These are phyloP conservation scores for Myocastor coypus DNA, from an alignment of 2,113 vertebrate genomes.

Conservation along the genomic window DNA sequence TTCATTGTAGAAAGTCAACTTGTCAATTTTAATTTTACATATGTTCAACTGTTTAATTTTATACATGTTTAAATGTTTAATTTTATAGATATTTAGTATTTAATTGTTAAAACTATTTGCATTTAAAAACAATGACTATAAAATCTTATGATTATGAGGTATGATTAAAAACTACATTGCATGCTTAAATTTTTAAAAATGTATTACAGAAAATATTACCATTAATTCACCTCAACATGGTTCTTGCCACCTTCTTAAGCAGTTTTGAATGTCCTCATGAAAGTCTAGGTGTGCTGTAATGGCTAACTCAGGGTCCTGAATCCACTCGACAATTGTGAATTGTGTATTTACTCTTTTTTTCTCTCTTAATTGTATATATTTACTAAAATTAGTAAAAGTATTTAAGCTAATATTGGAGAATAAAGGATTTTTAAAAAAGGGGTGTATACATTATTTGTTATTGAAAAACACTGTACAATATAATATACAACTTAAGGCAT, in stretches of 20 bases:
- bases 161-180: too few species aligned
- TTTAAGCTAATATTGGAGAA: neutral
- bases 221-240: neutral
- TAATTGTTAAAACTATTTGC: constrained; percentile 23
- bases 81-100: neutral
- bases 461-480: constrained; percentile 33
- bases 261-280: neutral
- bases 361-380: neutral
- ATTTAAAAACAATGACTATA: neutral
- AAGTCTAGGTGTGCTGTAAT: neutral
- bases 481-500: constrained; percentile 16
- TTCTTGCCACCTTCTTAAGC: neutral
- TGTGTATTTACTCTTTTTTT: too few species aligned
- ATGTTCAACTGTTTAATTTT: too few species aligned
- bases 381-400: constrained; percentile 51
- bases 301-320: neutral
- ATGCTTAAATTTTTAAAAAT: neutral
- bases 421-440: constrained; percentile 23
- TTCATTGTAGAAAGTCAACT: neutral
- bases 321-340: too few species aligned
- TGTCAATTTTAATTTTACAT: constrained; percentile 52
- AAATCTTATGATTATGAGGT: constrained; percentile 42
- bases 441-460: neutral
- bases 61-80: neutral
- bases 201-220: neutral